Evolutionary conservation across 2,888 invertebrate genomes (phyloP).

Genomic region (Ypsolopha scabrella): DNA sequence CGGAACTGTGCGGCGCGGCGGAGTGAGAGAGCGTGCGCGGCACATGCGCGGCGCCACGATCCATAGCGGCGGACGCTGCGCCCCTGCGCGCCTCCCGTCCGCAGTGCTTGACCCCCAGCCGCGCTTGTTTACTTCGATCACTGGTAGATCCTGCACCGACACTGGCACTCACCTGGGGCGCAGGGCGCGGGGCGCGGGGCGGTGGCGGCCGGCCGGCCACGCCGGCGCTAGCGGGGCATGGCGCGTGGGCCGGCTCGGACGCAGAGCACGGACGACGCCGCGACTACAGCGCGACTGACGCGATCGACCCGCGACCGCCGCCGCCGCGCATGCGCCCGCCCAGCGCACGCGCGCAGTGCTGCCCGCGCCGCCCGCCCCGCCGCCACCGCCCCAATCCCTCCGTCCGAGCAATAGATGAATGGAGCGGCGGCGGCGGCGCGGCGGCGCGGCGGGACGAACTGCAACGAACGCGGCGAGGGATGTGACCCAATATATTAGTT

Average conservation of each 20-base stretch:
- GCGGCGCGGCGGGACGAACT: no score
- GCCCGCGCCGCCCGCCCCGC: slow-evolving; percentile 17
- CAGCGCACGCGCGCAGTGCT: slow-evolving; percentile 16
- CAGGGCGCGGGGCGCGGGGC: slow-evolving; percentile 20
- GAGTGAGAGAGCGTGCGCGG: slow-evolving; percentile 1
- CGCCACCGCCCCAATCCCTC: slow-evolving; percentile 7
- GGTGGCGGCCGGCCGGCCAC: slow-evolving; percentile 30
- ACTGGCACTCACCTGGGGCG: slow-evolving; percentile 24
- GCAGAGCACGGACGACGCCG: slow-evolving; percentile 32
- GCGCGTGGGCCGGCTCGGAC: slow-evolving; percentile 40
- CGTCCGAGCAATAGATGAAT: no score
- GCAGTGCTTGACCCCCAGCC: no score
- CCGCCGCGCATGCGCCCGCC: slow-evolving; percentile 19
- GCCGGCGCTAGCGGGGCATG: slow-evolving; percentile 46
- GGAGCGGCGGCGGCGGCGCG: no score
- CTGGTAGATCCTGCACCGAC: no score
- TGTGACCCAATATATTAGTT: no score
- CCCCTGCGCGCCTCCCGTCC: no score
- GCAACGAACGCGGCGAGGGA: no score
- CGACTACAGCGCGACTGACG: slow-evolving; percentile 44
- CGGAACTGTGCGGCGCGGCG: neutral
- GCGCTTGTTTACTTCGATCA: no score
- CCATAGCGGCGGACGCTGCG: slow-evolving; percentile 2
- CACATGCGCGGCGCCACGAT: no score
- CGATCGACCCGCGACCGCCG: slow-evolving; percentile 23